phyloP scores from a whole-genome alignment of 2,797 vertebrate genomes.

The Tokudaia muenninki region DNA sequence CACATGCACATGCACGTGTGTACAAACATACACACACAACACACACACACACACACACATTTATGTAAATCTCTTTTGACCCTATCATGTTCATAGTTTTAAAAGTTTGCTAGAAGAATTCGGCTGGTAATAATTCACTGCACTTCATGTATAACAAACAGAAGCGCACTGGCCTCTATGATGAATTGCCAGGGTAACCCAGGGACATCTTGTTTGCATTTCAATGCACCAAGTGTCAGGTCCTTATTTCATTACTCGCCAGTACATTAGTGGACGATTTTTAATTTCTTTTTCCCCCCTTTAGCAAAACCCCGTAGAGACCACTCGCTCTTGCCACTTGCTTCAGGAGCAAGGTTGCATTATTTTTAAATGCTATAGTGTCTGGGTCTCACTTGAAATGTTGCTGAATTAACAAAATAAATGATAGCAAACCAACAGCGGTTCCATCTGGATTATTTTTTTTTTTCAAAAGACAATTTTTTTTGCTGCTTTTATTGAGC shows the following conservation, averaged over 20 bases:
- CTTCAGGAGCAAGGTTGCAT: conserved; percentile 79
- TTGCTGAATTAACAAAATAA: conserved; percentile 85
- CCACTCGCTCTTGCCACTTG: conserved; percentile 81
- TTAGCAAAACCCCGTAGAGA: conserved; percentile 90
- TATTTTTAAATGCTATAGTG: conserved; percentile 81
- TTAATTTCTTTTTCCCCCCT: conserved; percentile 93
- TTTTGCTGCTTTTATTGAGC: conserved; percentile 66
- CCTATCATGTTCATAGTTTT: conserved; percentile 93
- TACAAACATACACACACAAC: too few relatives aligned
- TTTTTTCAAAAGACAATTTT: conserved; percentile 60
- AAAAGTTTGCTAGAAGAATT: conserved; percentile 89
- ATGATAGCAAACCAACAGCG: conserved; percentile 70
- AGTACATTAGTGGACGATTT: conserved; percentile 96
- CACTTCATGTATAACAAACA: conserved; percentile 98
- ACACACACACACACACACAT: conserved; percentile 28
- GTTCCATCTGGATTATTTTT: conserved; percentile 43
- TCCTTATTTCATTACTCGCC: conserved; percentile 96
- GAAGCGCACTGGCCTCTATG: conserved; percentile 94
- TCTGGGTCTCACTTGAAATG: conserved; percentile 71
- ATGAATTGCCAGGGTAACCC: conserved; percentile 96
- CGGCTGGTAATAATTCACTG: conserved; percentile 94
- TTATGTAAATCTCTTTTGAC: conserved; percentile 86
- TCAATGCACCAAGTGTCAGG: conserved; percentile 96
- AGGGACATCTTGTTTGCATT: conserved; percentile 98
- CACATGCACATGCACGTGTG: neutral